A percentile compares a stretch with the other conserved stretches of the same genome.
Evolutionary conservation across 2,888 invertebrate genomes (phyloP).

Genomic region (Protodeltote pygarga): DNA sequence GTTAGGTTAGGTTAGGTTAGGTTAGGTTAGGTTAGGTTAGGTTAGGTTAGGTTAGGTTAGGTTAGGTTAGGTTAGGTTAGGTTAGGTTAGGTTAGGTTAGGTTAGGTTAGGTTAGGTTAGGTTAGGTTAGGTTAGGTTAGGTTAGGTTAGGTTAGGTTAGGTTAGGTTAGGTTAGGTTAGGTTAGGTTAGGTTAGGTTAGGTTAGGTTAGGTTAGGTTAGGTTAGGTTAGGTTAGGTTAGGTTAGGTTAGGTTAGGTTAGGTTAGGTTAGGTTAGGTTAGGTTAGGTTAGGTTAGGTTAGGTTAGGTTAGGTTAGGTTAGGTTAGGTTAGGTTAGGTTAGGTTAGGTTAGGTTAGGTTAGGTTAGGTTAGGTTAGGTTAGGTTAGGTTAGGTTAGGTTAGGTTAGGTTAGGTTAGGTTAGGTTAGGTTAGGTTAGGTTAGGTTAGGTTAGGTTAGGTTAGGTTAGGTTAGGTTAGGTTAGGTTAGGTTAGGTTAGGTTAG

Average conservation of each 20-base stretch:
- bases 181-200: slow-evolving; percentile 2
- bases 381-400: slow-evolving; percentile 30
- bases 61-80: slow-evolving; percentile 16
- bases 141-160: slow-evolving; percentile 20
- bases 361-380: slow-evolving; percentile 33
- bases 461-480: slow-evolving; percentile 31
- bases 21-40: slow-evolving; percentile 13
- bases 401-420: slow-evolving; percentile 30
- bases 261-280: slow-evolving; percentile 31
- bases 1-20: slow-evolving; percentile 11
- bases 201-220: slow-evolving; percentile 1
- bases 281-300: slow-evolving; percentile 30
- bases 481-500: slow-evolving; percentile 36
- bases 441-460: slow-evolving; percentile 21
- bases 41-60: slow-evolving; percentile 13
- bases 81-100: slow-evolving; percentile 9
- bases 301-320: slow-evolving; percentile 33
- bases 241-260: slow-evolving; percentile 26
- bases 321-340: slow-evolving; percentile 36
- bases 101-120: slow-evolving; percentile 27
- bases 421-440: slow-evolving; percentile 34
- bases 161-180: slow-evolving; percentile 26
- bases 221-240: slow-evolving; percentile 22
- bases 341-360: slow-evolving; percentile 35
- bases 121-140: slow-evolving; percentile 25